phyloP scores from a whole-genome alignment of 2,888 invertebrate genomes.

The Gortyna flavago region DNA sequence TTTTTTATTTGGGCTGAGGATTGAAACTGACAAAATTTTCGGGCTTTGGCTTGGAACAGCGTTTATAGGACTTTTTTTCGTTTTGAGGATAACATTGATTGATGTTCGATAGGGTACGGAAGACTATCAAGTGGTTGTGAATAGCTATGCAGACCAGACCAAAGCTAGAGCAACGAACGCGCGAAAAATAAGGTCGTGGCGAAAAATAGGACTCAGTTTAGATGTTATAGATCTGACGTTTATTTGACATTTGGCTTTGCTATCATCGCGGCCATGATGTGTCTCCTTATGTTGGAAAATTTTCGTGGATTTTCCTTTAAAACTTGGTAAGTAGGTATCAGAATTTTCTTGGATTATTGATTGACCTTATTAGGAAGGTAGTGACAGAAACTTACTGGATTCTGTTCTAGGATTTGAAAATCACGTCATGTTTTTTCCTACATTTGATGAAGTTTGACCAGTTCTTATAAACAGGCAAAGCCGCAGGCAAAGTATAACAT shows the following conservation, averaged over 20 bases:
- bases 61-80: no score
- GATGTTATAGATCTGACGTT: not conserved
- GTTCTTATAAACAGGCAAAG: constrained; percentile 8
- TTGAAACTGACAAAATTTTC: no score
- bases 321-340: not conserved
- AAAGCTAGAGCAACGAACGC: no score
- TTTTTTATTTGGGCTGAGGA: no score
- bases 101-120: no score
- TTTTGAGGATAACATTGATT: no score
- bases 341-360: not conserved
- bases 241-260: not conserved
- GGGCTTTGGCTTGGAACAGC: no score
- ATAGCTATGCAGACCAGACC: no score
- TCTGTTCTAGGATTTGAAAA: not conserved
- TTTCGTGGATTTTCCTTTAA: constrained; percentile 14
- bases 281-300: not conserved
- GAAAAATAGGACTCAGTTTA: not conserved
- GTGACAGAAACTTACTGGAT: not conserved
- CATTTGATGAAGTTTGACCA: not conserved
- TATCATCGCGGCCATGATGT: not conserved
- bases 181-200: no score
- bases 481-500: not conserved
- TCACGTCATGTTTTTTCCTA: not conserved
- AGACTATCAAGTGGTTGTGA: no score
- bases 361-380: not conserved